Conservation (phyloP, 2,113 vertebrate species). For the Clarias macrocephalus region DNA sequence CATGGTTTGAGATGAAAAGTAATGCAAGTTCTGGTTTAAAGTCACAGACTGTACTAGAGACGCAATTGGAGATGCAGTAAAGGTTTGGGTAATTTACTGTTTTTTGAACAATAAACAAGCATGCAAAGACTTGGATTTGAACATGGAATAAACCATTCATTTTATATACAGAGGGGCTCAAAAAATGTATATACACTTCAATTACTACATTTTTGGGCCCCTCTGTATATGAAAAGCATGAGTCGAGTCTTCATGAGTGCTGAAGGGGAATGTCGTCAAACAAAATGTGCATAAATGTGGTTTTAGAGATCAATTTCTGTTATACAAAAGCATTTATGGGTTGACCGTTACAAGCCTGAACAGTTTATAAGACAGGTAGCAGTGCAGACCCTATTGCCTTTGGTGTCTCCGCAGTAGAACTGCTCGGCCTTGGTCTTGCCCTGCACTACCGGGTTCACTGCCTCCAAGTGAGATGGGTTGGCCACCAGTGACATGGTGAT, state of each 20-base stretch:
- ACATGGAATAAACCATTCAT: not conserved
- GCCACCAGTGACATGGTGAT: conserved; percentile 94
- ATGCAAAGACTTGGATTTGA: not conserved
- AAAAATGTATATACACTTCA: too few species aligned
- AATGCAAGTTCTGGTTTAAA: not conserved
- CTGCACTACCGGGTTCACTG: conserved; percentile 92
- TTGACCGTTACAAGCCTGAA: not conserved
- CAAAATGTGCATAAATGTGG: not conserved
- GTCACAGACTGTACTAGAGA: not conserved
- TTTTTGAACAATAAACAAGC: not conserved
- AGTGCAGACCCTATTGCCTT: conserved; percentile 74
- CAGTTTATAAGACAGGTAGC: not conserved
- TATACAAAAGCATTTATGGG: not conserved
- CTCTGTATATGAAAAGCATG: too few species aligned
- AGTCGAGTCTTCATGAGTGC: not conserved
- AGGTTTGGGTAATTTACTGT: not conserved
- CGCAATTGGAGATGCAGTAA: not conserved
- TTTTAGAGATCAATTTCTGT: not conserved
- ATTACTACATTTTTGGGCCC: too few species aligned
- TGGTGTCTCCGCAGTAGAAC: conserved; percentile 93
- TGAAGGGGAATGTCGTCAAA: not conserved
- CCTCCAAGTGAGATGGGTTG: conserved; percentile 96
- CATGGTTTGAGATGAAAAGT: not conserved
- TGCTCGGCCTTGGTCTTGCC: conserved; percentile 97
- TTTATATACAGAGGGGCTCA: not conserved